phyloP scores from a whole-genome alignment of 1,140 invertebrate species.

The Pemphigus obesinymphae region DNA sequence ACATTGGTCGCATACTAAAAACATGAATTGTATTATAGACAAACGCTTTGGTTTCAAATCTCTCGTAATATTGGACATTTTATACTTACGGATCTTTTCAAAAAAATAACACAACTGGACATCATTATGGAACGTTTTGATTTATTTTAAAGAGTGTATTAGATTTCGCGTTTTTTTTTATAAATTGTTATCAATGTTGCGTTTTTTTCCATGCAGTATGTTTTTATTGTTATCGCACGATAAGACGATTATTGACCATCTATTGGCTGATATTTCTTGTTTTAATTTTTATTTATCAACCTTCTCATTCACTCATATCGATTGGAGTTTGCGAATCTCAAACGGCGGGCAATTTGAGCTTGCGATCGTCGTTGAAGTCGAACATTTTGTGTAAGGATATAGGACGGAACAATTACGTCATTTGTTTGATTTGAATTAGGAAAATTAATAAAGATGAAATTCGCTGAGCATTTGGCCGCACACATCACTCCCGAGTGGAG shows the following conservation, averaged over 20 bases:
- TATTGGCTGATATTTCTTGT: too few species aligned
- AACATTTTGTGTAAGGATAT: too few species aligned
- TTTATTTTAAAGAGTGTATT: too few species aligned
- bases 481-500: constrained; percentile 98
- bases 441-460: constrained; percentile 76
- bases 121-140: background rate
- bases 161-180: too few species aligned
- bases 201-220: too few species aligned
- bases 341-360: constrained; percentile 31
- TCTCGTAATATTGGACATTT: too few species aligned
- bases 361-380: background rate
- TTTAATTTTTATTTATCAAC: background rate
- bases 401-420: too few species aligned
- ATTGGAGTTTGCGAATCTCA: background rate
- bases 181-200: too few species aligned
- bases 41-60: too few species aligned
- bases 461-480: constrained; percentile 89
- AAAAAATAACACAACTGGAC: background rate
- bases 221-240: too few species aligned
- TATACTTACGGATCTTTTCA: background rate
- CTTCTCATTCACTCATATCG: background rate
- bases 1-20: background rate
- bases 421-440: background rate
- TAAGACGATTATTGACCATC: too few species aligned
- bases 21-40: background rate